A percentile compares a stretch with the other conserved stretches of the same genome.
These are phyloP conservation scores for Pyrochroa serraticornis DNA, from an alignment of 2,888 invertebrate species.

Conservation along the genomic window DNA sequence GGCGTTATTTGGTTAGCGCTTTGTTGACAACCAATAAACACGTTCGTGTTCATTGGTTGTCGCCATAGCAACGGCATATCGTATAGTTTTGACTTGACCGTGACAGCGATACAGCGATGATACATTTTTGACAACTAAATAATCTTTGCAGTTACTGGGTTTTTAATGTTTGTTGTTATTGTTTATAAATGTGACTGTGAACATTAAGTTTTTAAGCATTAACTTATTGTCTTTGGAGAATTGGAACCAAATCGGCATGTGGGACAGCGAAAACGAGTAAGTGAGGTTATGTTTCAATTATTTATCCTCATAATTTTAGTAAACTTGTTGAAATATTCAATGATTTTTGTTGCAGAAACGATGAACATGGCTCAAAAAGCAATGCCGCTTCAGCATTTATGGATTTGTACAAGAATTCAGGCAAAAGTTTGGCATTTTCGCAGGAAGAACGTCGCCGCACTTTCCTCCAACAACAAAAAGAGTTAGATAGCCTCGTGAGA, in stretches of 20 bases:
- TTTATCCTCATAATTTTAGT: not conserved
- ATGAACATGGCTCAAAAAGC: not conserved
- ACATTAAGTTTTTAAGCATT: no score
- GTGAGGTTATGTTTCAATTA: not conserved
- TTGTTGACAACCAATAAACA: not conserved
- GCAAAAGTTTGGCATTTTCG: constrained; percentile 31
- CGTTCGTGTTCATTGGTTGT: not conserved
- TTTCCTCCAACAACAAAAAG: constrained; percentile 65
- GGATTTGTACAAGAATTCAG: constrained; percentile 38
- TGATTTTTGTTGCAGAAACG: not conserved
- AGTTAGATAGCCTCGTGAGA: constrained; percentile 53
- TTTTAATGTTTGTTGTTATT: no score
- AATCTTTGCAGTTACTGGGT: no score
- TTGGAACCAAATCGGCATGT: no score
- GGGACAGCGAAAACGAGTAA: not conserved
- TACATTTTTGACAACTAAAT: no score
- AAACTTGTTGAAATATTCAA: not conserved
- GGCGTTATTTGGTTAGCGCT: no score
- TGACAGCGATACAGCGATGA: no score
- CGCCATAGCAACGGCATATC: not conserved
- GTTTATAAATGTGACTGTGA: no score
- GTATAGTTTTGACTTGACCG: no score
- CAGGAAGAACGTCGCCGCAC: constrained; percentile 59
- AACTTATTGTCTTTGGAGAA: no score
- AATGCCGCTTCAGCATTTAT: constrained; percentile 8